Evolutionary conservation across 2,797 vertebrate genomes (phyloP), one percentile per base, ranked within the genome.

Genomic region (Forpus xanthops): DNA sequence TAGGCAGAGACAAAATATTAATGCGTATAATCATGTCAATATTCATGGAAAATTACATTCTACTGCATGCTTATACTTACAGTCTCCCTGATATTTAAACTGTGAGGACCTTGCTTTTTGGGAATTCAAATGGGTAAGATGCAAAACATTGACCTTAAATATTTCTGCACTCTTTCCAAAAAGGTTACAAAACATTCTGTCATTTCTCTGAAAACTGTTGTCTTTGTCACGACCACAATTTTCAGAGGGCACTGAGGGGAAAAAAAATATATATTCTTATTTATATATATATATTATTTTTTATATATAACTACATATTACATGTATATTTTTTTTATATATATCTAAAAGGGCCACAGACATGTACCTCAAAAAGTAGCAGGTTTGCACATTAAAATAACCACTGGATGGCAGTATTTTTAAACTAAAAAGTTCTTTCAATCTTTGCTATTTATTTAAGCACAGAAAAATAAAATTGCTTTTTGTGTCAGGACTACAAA

Each of bases 321-420:
- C n/a, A n/a, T n/a, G n/a, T n/a, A n/a, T n/a, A n/a, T n/a, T n/a
- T n/a, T n/a, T n/a, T n/a, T 12, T 6, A 31, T 19, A 53, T 12
- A 20, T 13, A 53, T 5, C 16, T 21, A 1, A 13, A 28, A 60
- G 35, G 13, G 58, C 11, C 9, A 14, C 17, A 50, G 15, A 28
- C 2, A 33, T 9, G 53, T 28, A n/a, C 37, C 33, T 39, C 8
- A 27, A 53, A 92, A 42, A 42, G 27, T 4, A 31, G 60, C 15
- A 71, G 66, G 18, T 84, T 81, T 61, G 91, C 71, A 83, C 90
- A 84, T 2, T 2, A 19, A 56, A 91, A 73, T 13, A 68, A 44
- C 96, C 98, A 94, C 97, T 97, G 97, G 98, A 96, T 98, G 98
- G 98, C 98, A 98, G 97, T 95, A 97, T 97, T 96, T 94, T 97